Evolutionary conservation across 1,140 invertebrate genomes (phyloP).

Genomic region (Pinna nobilis): DNA sequence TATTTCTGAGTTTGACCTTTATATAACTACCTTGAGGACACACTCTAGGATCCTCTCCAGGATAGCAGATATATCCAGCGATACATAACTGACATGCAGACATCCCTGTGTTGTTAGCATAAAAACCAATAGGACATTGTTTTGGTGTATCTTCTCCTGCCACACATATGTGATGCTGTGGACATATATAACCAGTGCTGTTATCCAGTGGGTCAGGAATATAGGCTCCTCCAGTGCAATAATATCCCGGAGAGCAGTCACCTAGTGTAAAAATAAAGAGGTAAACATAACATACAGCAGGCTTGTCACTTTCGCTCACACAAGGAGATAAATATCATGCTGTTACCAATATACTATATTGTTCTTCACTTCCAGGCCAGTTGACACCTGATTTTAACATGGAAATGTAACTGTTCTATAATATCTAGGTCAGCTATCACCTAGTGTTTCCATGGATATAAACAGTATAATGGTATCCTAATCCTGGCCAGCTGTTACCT

Average conservation of each 20-base stretch:
- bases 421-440: too few species aligned
- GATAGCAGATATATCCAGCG: slow-evolving; percentile 64
- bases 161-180: slow-evolving; percentile 60
- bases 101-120: slow-evolving; percentile 69
- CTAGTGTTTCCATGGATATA: too few species aligned
- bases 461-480: too few species aligned
- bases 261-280: too few species aligned
- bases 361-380: too few species aligned
- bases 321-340: too few species aligned
- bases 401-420: too few species aligned
- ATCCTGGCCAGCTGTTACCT: too few species aligned
- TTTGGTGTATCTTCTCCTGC: slow-evolving; percentile 54
- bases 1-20: too few species aligned
- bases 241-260: slow-evolving; percentile 65
- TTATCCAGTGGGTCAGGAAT: slow-evolving; percentile 61
- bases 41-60: slow-evolving; percentile 53
- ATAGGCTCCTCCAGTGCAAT: slow-evolving; percentile 62
- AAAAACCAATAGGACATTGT: slow-evolving; percentile 60
- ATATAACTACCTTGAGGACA: slow-evolving; percentile 64
- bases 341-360: too few species aligned
- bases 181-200: slow-evolving; percentile 65
- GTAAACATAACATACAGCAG: slow-evolving; percentile 1
- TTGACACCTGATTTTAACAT: too few species aligned
- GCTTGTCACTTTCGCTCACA: too few species aligned
- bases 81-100: slow-evolving; percentile 60